phyloP scores from a whole-genome alignment of 2,113 vertebrate genomes.

The Amphiprion ocellaris region DNA sequence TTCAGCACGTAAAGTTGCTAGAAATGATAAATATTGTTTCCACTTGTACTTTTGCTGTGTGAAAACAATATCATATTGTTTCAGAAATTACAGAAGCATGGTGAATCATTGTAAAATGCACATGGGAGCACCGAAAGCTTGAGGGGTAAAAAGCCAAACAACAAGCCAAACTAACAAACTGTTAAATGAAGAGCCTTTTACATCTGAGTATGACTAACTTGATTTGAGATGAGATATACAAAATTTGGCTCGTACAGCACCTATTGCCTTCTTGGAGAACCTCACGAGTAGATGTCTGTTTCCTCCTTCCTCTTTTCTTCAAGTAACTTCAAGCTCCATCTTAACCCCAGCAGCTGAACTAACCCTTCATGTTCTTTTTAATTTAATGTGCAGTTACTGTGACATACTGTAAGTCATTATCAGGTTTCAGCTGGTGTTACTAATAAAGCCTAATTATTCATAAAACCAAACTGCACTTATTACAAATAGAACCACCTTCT shows the following conservation, averaged over 20 bases:
- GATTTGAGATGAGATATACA: no score
- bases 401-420: not conserved
- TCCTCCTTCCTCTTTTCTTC: constrained; percentile 15
- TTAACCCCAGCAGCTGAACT: not conserved
- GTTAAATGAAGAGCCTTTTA: no score
- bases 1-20: no score
- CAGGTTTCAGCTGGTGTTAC: not conserved
- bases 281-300: not conserved
- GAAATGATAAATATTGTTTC: no score
- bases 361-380: constrained; percentile 5
- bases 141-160: not conserved
- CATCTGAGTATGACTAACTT: not conserved
- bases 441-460: not conserved
- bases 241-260: no score
- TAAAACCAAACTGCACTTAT: not conserved
- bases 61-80: no score
- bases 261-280: not conserved
- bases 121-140: no score
- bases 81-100: no score
- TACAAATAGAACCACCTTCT: not conserved
- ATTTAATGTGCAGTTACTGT: not conserved
- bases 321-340: no score
- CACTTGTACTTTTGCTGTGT: no score
- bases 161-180: not conserved
- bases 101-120: no score